Evolutionary conservation across 2,797 vertebrate genomes (phyloP), one percentile per base, ranked within the genome.

Genomic region (Botia kubotai): DNA sequence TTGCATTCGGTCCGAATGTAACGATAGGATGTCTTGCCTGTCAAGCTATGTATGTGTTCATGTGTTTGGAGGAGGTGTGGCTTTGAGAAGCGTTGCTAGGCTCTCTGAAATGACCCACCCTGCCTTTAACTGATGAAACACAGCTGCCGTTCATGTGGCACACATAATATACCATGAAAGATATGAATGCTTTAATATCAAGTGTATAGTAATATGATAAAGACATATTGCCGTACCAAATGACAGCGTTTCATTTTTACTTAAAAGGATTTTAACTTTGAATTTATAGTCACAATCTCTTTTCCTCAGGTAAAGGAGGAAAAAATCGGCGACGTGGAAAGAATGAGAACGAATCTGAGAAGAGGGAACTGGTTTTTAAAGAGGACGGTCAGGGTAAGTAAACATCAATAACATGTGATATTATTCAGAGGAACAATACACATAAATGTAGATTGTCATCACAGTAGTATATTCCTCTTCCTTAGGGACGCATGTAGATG

Each of bases 271-370:
- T 33, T 33, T 33, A 33, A 33, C 33, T 33, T 33, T 33, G 4
- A 33, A 29, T 29, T 26, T 6, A 29, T 8, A 36, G 19, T 58
- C 2, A 4, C 16, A 1, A 4, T 67, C 57, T 65, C 2, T 2
- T 46, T 0, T 76, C 52, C 90, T 63, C 88, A 99, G 97, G 97
- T 87, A 98, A 99, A 89, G 97, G 97, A 97, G 97, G 97, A 93
- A 99, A 99, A 93, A 99, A 99, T 33, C 93, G 97, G 82, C 94
- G 97, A 88, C 95, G 97, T 95, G 97, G 97, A 92, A 99, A 99
- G 95, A 98, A 98, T 80, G 97, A 99, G 87, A 99, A 99, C 80
- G 97, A 99, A 87, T 98, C 97, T 0, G 97, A 98, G 92, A 99
- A 99, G 91, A 95, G 97, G 91, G 97, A 99, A 87, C 86, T 99